Evolutionary conservation across 2,888 invertebrate species (phyloP).

Genomic region (Alloplasta piceator): DNA sequence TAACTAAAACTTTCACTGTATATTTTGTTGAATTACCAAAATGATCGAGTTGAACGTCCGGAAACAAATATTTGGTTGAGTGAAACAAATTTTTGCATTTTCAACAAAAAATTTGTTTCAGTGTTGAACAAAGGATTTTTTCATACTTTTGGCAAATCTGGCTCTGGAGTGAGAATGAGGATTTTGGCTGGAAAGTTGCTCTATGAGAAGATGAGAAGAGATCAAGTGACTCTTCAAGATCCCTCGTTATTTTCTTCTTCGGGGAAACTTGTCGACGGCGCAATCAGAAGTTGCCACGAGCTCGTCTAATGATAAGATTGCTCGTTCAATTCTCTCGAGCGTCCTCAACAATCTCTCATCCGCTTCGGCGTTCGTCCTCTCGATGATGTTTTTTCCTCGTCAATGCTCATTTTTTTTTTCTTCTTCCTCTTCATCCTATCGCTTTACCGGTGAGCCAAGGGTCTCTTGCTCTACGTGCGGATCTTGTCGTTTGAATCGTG

Average conservation of each 20-base stretch:
- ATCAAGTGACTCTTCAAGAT: slow-evolving; percentile 19
- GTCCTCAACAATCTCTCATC: not conserved
- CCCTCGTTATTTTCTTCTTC: not conserved
- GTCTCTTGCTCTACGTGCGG: slow-evolving; percentile 22
- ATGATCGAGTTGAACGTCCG: too few relatives aligned
- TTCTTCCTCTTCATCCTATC: slow-evolving; percentile 18
- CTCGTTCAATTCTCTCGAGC: not conserved
- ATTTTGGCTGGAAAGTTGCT: not conserved
- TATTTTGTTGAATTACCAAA: too few relatives aligned
- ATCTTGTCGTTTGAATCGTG: slow-evolving; percentile 55
- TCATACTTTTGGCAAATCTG: too few relatives aligned
- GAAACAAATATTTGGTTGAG: too few relatives aligned
- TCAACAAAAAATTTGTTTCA: too few relatives aligned
- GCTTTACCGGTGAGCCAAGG: not conserved
- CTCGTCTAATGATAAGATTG: slow-evolving; percentile 19
- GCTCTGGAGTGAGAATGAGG: too few relatives aligned
- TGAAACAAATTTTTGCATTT: too few relatives aligned
- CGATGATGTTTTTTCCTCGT: slow-evolving; percentile 18
- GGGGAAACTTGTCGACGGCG: not conserved
- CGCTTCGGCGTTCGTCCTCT: not conserved
- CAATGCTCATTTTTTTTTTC: not conserved
- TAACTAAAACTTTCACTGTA: too few relatives aligned
- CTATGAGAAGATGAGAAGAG: slow-evolving; percentile 28
- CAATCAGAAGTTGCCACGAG: too few relatives aligned
- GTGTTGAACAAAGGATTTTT: too few relatives aligned